Evolutionary conservation across 92 coral and sea anemone species (phyloP), one percentile per base, ranked within the genome.

Genomic region (Paragorgia papillata): DNA sequence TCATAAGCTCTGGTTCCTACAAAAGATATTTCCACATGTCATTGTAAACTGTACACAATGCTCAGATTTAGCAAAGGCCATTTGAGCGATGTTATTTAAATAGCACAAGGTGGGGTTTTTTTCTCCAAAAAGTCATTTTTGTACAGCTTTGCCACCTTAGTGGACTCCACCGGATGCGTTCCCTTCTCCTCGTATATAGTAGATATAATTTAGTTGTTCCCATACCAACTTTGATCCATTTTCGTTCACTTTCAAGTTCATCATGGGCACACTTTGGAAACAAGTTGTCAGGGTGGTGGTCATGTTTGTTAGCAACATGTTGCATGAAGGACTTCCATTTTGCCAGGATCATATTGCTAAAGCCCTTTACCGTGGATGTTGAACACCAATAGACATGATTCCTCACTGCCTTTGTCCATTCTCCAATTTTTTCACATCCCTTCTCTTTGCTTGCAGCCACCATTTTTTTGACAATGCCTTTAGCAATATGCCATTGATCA

Each of bases 311-410:
- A 12, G 73, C 24, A 35, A 65, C 44, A 28, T 65, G 73, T 50
- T n/a, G 29, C 53, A 65, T 65, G n/a, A 37, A 65, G 27, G 73
- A 65, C 31, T 65, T 65, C 51, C 73, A 65, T 24, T 65, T 65
- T 65, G 73, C 73, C 40, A 65, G 73, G 44, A 65, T 35, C 73
- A 65, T 25, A 50, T 17, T 65, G 30, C 44, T 37, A 65, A 65
- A 65, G 44, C 54, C 1, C 55, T 50, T 30, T n/a, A 65, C 73
- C 40, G 73, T 65, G n/a, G 54, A 65, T 65, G 73, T 65, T 12
- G 73, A 65, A 41, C 54, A 65, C 73, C 73, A 65, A 22, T 65
- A 65, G 7, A 65, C 27, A 30, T 65, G 73, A 37, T 65, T 65
- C 1, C 73, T 27, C 44, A 65, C 54, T 18, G 51, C 73, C 39